Evolutionary conservation across 2,113 vertebrate species (phyloP).

Genomic region (Pluvianellus socialis): DNA sequence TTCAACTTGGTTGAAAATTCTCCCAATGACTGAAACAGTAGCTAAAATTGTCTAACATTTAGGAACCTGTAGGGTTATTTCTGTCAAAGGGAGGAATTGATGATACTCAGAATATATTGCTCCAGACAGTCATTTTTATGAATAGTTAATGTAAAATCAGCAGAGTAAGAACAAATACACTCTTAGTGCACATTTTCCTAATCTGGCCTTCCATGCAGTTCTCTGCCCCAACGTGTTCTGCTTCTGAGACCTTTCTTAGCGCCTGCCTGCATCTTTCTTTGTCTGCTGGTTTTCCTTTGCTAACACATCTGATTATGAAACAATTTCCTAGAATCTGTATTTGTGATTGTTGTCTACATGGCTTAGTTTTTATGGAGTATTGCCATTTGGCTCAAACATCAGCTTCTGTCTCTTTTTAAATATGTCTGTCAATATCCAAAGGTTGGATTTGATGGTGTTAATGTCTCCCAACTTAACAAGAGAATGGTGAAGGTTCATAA

Average conservation of each 20-base stretch:
- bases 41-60: not conserved
- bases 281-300: not conserved
- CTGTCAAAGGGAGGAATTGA: not conserved
- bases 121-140: not conserved
- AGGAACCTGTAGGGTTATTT: not conserved
- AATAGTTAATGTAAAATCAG: not conserved
- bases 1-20: not conserved
- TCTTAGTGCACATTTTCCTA: not conserved
- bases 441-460: not conserved
- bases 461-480: not conserved
- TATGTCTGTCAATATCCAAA: not conserved
- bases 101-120: not conserved
- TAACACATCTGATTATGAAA: not conserved
- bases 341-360: not conserved
- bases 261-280: not conserved
- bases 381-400: not conserved
- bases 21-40: not conserved
- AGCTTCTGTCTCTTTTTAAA: not conserved
- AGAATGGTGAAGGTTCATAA: not conserved
- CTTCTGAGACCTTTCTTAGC: not conserved
- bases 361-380: not conserved
- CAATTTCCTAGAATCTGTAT: not conserved
- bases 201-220: not conserved
- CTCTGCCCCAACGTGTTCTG: not conserved
- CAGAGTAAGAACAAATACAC: not conserved